Evolutionary conservation across 2,888 invertebrate genomes (phyloP).

Genomic region (Himalopsyche tibetana): DNA sequence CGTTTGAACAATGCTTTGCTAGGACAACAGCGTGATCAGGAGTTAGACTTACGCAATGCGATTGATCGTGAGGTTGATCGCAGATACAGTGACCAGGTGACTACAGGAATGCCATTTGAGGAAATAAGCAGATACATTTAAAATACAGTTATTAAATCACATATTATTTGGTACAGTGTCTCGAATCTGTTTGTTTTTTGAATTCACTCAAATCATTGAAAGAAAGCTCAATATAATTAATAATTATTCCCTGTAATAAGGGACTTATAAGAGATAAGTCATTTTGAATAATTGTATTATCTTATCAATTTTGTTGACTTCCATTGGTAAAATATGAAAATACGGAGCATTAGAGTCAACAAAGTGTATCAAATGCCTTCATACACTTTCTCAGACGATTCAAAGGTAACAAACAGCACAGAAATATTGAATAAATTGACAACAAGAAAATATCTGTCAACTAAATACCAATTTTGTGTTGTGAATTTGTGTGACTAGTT

Average conservation of each 20-base stretch:
- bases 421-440: background rate
- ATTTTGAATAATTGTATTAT: no score
- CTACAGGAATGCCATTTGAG: constrained; percentile 73
- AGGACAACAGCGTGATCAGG: constrained; percentile 52
- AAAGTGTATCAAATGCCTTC: no score
- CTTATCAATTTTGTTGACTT: no score
- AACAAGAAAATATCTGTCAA: background rate
- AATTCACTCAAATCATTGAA: no score
- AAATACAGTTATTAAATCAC: constrained; percentile 39
- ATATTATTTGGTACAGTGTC: constrained; percentile 18
- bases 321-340: no score
- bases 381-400: no score
- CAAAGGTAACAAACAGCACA: no score
- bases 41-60: constrained; percentile 90
- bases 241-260: no score
- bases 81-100: constrained; percentile 94
- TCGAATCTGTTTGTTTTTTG: no score
- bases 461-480: background rate
- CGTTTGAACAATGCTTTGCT: constrained; percentile 41
- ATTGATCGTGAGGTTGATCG: constrained; percentile 94
- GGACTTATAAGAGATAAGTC: no score
- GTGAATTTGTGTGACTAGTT: background rate
- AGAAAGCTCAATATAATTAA: no score
- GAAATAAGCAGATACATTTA: constrained; percentile 58
- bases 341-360: no score